Conservation (phyloP, 2,113 vertebrate species). For the Uropsilus gracilis region DNA sequence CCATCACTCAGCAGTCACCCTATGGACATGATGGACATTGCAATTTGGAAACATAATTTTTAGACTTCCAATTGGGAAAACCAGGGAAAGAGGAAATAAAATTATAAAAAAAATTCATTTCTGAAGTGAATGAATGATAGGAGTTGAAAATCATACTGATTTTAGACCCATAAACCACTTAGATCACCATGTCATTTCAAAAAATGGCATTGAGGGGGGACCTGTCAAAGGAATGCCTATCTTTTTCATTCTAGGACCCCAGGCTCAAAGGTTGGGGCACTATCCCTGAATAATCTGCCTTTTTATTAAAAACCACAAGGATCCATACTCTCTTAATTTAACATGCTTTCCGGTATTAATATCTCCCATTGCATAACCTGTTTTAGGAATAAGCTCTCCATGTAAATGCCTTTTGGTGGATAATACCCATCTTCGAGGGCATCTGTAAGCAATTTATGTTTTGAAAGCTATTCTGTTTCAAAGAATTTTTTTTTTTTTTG, state of each 20-base stretch:
- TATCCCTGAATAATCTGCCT: not conserved
- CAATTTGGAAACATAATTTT: not conserved
- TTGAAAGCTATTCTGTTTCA: slow-evolving; percentile 50
- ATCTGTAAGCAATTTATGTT: slow-evolving; percentile 27
- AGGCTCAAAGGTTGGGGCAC: not conserved
- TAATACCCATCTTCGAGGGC: not conserved
- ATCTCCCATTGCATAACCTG: not conserved
- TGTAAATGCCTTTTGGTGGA: not conserved
- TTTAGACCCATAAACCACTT: not conserved
- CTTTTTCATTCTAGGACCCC: not conserved
- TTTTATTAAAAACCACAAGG: not conserved
- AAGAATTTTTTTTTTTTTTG: slow-evolving; percentile 5
- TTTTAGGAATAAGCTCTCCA: not conserved
- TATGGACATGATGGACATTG: not conserved
- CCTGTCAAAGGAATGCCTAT: not conserved
- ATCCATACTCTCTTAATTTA: not conserved
- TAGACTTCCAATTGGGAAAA: not conserved
- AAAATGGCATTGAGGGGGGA: no score
- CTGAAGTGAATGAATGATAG: not conserved
- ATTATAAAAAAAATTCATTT: not conserved
- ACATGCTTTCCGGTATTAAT: not conserved
- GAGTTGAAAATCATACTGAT: not conserved
- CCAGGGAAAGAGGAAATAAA: not conserved
- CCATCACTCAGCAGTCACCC: no score
- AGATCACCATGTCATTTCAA: not conserved